Evolutionary conservation across 2,797 vertebrate species (phyloP), one percentile per base, ranked within the genome.

Genomic region (Girardinus metallicus): DNA sequence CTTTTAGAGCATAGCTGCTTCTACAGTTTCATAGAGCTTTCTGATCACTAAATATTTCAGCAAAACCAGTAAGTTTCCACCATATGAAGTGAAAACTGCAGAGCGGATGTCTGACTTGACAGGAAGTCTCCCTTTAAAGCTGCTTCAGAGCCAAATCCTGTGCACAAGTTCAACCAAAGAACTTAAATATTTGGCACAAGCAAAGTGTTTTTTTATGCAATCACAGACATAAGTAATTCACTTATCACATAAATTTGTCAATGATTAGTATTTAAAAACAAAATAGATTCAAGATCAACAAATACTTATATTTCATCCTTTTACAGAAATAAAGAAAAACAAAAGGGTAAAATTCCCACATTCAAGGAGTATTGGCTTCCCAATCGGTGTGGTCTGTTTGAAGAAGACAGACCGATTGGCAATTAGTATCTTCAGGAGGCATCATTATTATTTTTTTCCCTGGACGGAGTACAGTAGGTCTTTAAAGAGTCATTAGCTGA

Each of bases 401-500:
- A 82, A 70, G 86, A 80, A 55, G 53, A 80, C 70, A 55, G 78
- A 76, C 82, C 7, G 53, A 77, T 39, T 2, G 75, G 83, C 82
- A 82, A 74, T 73, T 78, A 78, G 75, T 84, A 62, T 90, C 81
- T 90, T 85, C 79, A 88, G 88, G 90, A 89, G 88, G 90, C 90
- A 89, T 89, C 84, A 80, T 23, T 89, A 77, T 91, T 83, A 90
- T 86, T 62, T 71, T 75, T 83, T 79, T 84, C 88, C 91, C 82
- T 93, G 94, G 92, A 94, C 88, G 92, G 93, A 93, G 87, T 83
- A 80, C 82, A 76, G 84, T 34, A 64, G 77, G 86, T 39, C 73
- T 78, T 29, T 66, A 72, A 77, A 79, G 82, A 74, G 89, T 92
- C 93, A 94, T 97, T 98, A 99, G 96, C 98, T 99, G 95, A 99